Evolutionary conservation across 1,140 invertebrate species (phyloP).

Genomic region (Neodiprion pinetum): DNA sequence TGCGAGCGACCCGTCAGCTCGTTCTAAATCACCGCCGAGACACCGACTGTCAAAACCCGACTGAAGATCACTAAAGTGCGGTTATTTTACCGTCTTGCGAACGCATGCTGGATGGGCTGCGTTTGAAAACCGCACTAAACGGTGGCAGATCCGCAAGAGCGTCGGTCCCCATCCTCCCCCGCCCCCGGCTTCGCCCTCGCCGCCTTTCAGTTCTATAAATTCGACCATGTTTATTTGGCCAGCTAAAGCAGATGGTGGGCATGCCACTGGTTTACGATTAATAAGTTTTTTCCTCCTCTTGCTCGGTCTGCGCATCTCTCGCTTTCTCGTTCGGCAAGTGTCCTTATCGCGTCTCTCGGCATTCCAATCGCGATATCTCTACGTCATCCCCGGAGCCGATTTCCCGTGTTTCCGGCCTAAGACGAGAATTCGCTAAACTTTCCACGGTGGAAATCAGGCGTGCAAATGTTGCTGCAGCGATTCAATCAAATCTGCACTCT

Average conservation of each 20-base stretch:
- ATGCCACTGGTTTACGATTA: constrained; percentile 11
- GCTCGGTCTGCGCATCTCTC: neutral
- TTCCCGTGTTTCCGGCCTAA: neutral
- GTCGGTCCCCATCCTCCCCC: neutral
- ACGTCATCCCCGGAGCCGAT: neutral
- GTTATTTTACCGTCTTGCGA: neutral
- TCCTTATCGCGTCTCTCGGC: neutral
- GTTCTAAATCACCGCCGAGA: no score
- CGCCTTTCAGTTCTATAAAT: constrained; percentile 37
- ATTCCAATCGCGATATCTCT: neutral
- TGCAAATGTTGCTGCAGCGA: no score
- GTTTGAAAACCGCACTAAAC: constrained; percentile 3
- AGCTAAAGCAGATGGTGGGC: constrained; percentile 5
- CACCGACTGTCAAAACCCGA: no score
- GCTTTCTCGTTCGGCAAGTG: neutral
- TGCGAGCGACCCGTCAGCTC: no score
- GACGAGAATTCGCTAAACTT: no score
- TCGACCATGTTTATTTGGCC: constrained; percentile 36
- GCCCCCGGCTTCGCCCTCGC: neutral
- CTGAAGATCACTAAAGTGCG: no score
- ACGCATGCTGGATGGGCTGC: neutral
- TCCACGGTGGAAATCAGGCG: no score
- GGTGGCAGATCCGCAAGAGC: neutral
- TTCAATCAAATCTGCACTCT: no score
- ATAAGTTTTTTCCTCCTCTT: neutral